Evolutionary conservation across 2,888 invertebrate species (phyloP), one percentile per base, ranked within the genome.

Genomic region (Helicoverpa assulta): DNA sequence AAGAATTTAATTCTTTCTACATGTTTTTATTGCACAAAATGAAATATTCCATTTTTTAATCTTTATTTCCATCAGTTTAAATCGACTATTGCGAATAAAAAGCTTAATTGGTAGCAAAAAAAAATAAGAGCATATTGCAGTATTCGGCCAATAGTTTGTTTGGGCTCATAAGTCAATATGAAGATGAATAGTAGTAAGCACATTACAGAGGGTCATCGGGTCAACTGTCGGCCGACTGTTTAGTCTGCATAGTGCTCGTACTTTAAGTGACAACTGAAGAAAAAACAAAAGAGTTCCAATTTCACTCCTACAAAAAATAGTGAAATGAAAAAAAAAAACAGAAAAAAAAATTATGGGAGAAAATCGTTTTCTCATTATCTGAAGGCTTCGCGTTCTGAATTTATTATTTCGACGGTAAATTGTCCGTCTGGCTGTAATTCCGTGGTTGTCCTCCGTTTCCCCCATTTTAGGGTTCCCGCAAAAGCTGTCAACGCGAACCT

Each of bases 291-390:
- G 68, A 54, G 65, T 65, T 76, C 43, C 61, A 64, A 72, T 53
- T 58, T 58, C 57, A 29, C 61, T 67, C 55, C 19, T 47, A 55
- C n/a, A 67, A 71, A 43, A 67, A 80, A 52, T 58, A 63, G 58
- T 61, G 52, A 18, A 78, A 58, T 67, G 61, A 52, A 47, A 67
- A 68, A 65, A 78, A 67, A 63, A 4, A 2, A 1, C 5, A 1
- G 0, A 8, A 33, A 33, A 62, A 43, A 77, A 81, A 76, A 83
- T 75, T 78, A 73, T 75, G 59, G 67, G 10, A 62, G 69, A 73
- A 81, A 82, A 78, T 81, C 61, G 76, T 68, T 82, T 82, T 81
- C 82, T 83, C 82, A 83, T 82, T 83, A 82, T 73, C 71, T 66
- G 55, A 21, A 57, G 18, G 67, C 61, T 70, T 63, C 73, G 71